Conservation (phyloP, 2,888 invertebrate species). For the Sarcophaga caerulescens region DNA sequence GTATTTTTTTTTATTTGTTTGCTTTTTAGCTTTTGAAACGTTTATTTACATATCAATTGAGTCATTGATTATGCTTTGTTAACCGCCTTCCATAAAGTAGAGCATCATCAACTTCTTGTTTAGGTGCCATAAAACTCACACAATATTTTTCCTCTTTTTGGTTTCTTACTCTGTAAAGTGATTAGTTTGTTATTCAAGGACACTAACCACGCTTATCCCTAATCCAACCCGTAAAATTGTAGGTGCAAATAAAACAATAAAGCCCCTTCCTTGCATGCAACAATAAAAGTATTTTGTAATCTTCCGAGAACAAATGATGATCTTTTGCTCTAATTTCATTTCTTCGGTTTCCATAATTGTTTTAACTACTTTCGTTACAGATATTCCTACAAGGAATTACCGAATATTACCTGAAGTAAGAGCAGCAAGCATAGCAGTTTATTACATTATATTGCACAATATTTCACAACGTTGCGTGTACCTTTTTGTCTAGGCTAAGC, state of each 20-base stretch:
- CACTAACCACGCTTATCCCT: conserved; percentile 7
- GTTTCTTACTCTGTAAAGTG: conserved; percentile 17
- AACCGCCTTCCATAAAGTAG: conserved; percentile 3
- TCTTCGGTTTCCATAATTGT: conserved; percentile 28
- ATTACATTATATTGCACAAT: conserved; percentile 66
- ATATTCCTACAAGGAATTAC: conserved; percentile 7
- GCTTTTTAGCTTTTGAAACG: not conserved
- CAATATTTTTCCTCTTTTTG: conserved; percentile 10
- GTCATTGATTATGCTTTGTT: not conserved
- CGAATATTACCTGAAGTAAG: not conserved
- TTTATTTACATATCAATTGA: too few relatives aligned
- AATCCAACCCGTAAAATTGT: not conserved
- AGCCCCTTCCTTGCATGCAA: conserved; percentile 29
- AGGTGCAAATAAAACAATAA: conserved; percentile 14
- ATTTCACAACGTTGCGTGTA: conserved; percentile 41
- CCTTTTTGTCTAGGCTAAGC: conserved; percentile 5
- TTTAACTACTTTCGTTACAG: conserved; percentile 2
- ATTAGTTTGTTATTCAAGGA: conserved; percentile 35
- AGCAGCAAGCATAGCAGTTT: not conserved
- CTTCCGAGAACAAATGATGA: conserved; percentile 30
- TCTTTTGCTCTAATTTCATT: conserved; percentile 62
- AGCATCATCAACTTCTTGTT: not conserved
- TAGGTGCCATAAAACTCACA: not conserved
- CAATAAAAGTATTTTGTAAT: conserved; percentile 52
- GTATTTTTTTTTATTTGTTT: not conserved